Conservation (phyloP, 2,888 invertebrate genomes). For the Trichogramma evanescens region DNA sequence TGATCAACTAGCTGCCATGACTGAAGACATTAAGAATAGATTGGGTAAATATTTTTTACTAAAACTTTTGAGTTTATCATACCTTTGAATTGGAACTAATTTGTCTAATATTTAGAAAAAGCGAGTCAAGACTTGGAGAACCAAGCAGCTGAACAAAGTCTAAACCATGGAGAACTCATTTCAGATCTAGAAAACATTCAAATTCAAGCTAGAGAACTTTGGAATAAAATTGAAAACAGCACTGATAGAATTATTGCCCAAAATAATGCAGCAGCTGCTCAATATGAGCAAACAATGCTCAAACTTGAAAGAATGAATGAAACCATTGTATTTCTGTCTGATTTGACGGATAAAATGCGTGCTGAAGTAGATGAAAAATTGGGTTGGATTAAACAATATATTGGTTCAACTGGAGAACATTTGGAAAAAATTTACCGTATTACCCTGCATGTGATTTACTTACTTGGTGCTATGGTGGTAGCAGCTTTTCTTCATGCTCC, state of each 20-base stretch:
- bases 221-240: constrained; percentile 50
- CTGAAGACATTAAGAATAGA: constrained; percentile 52
- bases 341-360: constrained; percentile 37
- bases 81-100: background rate
- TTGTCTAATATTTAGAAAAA: constrained; percentile 38
- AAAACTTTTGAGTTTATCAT: background rate
- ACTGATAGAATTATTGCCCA: constrained; percentile 47
- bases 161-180: constrained; percentile 53
- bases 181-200: constrained; percentile 53
- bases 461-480: constrained; percentile 41
- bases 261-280: constrained; percentile 46
- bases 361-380: constrained; percentile 40
- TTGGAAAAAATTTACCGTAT: constrained; percentile 35
- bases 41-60: constrained; percentile 43
- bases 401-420: constrained; percentile 41
- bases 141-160: constrained; percentile 49
- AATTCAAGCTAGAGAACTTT: constrained; percentile 51
- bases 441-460: constrained; percentile 35
- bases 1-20: constrained; percentile 51
- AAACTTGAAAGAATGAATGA: constrained; percentile 52
- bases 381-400: constrained; percentile 41
- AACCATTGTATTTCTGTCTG: constrained; percentile 47
- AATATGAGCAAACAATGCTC: constrained; percentile 49
- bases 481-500: constrained; percentile 43
- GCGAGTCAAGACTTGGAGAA: constrained; percentile 49